phyloP scores from a whole-genome alignment of 2,113 vertebrate genomes.

The Melanostigma gelatinosum region DNA sequence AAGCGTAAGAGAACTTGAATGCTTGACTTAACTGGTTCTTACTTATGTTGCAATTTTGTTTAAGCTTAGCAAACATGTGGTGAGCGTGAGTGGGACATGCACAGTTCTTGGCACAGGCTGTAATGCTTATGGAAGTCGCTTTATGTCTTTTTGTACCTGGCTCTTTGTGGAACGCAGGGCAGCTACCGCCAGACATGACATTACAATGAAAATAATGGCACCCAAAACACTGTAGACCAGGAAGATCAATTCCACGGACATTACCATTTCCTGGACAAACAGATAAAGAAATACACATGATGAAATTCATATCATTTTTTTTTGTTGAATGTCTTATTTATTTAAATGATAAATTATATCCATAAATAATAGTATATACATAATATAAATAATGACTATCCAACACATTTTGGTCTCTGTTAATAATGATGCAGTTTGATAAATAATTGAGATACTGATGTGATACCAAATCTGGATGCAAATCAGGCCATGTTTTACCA shows the following conservation, averaged over 20 bases:
- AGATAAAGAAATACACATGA: background rate
- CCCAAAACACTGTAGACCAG: slow-evolving; percentile 32
- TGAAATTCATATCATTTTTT: background rate
- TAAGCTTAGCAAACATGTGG: slow-evolving; percentile 7
- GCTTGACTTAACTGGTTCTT: background rate
- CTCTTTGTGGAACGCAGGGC: slow-evolving; percentile 68
- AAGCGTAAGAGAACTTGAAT: slow-evolving; percentile 7
- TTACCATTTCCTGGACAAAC: slow-evolving; percentile 8
- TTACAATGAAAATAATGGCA: slow-evolving; percentile 58
- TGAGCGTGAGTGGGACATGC: background rate
- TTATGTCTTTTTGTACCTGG: slow-evolving; percentile 50
- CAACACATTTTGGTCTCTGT: background rate
- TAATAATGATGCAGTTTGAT: background rate
- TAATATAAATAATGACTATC: background rate
- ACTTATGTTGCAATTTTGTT: background rate
- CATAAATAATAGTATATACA: background rate
- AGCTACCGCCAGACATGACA: slow-evolving; percentile 58
- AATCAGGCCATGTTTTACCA: background rate
- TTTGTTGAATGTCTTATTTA: background rate
- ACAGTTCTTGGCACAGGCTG: background rate
- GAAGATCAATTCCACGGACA: background rate
- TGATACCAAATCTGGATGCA: background rate
- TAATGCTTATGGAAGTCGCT: background rate
- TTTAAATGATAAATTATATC: background rate
- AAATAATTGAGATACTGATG: background rate